Conservation (phyloP, 2,797 vertebrate species). For the Peromyscus attwateri region DNA sequence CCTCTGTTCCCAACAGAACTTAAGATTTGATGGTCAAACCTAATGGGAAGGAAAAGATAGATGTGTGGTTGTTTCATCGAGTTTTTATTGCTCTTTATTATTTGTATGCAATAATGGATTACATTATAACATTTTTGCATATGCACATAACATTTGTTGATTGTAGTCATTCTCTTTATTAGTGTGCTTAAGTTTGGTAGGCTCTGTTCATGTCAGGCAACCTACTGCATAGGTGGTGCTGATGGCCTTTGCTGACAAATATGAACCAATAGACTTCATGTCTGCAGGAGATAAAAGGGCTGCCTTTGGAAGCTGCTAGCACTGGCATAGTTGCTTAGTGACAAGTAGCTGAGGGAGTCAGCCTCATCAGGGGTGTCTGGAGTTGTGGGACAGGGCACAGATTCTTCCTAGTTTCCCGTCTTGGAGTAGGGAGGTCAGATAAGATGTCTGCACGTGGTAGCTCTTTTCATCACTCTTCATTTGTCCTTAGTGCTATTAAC, state of each 20-base stretch:
- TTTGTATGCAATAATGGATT: background rate
- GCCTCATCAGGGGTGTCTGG: background rate
- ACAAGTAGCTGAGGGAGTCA: background rate
- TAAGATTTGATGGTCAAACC: background rate
- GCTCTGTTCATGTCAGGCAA: rapidly evolving
- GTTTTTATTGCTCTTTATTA: background rate
- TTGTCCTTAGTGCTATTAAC: too few relatives aligned
- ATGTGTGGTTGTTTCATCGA: background rate
- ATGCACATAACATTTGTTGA: background rate
- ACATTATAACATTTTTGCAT: background rate
- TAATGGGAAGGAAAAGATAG: background rate
- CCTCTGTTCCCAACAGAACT: background rate
- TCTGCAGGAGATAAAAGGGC: background rate
- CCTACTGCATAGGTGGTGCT: rapidly evolving
- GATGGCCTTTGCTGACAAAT: rapidly evolving
- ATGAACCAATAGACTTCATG: too few relatives aligned
- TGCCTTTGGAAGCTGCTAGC: background rate
- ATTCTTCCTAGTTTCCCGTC: background rate
- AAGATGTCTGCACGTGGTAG: background rate
- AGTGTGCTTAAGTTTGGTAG: background rate
- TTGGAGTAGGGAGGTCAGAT: background rate
- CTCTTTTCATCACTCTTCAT: background rate
- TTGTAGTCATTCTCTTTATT: background rate
- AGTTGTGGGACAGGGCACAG: background rate
- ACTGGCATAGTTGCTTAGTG: background rate